These are phyloP conservation scores for Drosophila saltans DNA, from an alignment of 1,140 invertebrate species.

Conservation along the genomic window DNA sequence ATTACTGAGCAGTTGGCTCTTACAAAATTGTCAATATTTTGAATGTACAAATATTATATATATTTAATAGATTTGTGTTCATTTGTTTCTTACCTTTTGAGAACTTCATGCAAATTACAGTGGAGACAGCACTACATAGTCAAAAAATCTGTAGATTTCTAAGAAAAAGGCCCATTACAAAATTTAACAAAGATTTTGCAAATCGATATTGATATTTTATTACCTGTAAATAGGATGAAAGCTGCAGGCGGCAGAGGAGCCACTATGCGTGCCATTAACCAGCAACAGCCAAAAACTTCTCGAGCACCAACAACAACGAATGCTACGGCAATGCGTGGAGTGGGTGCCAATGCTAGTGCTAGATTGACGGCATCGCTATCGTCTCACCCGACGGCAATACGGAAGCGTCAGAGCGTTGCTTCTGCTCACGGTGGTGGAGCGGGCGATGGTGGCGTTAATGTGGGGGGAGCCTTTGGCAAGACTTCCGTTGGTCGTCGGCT, in stretches of 20 bases:
- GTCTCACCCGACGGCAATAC: slow-evolving; percentile 50
- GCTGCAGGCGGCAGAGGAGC: neutral
- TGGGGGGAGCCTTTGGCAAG: slow-evolving; percentile 28
- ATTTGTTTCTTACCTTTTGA: neutral
- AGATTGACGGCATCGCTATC: slow-evolving; percentile 51
- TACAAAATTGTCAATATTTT: neutral
- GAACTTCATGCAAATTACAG: slow-evolving; percentile 26
- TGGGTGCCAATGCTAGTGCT: slow-evolving; percentile 3
- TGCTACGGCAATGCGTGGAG: slow-evolving; percentile 6
- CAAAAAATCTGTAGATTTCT: slow-evolving; percentile 24
- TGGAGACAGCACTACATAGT: neutral
- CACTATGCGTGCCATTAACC: neutral
- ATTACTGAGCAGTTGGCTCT: neutral
- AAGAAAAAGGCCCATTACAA: neutral
- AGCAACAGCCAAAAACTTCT: neutral
- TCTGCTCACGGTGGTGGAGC: slow-evolving; percentile 53
- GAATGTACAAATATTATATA: neutral
- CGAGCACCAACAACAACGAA: slow-evolving; percentile 9
- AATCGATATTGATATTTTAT: slow-evolving; percentile 34
- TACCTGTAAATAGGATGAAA: slow-evolving; percentile 31
- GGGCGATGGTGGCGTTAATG: slow-evolving; percentile 64
- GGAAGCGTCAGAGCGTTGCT: slow-evolving; percentile 18
- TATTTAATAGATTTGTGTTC: neutral
- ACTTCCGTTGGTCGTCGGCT: slow-evolving; percentile 17
- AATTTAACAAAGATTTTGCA: slow-evolving; percentile 33